Conservation (phyloP, 2,888 invertebrate genomes). For the Diarsia dahlii region DNA sequence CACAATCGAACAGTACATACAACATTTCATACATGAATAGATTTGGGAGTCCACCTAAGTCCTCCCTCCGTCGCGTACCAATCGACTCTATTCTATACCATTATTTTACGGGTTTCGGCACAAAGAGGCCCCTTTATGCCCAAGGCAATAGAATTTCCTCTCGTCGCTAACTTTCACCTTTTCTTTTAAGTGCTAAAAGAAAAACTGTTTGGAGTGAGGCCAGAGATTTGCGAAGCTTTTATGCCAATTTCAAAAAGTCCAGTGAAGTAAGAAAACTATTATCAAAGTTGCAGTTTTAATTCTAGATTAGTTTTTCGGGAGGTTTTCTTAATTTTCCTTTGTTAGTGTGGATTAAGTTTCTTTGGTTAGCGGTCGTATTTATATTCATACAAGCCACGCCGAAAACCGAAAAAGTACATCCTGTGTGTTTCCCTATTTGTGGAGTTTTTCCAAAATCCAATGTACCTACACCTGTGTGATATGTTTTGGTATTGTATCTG, state of each 20-base stretch:
- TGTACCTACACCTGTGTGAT: no score
- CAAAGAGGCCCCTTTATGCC: slow-evolving; percentile 67
- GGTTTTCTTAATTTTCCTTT: slow-evolving; percentile 36
- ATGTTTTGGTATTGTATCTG: no score
- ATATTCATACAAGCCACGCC: not conserved
- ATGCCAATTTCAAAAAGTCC: slow-evolving; percentile 64
- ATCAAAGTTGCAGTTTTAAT: slow-evolving; percentile 54
- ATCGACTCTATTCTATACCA: slow-evolving; percentile 65
- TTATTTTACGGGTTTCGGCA: slow-evolving; percentile 65
- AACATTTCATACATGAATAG: slow-evolving; percentile 53
- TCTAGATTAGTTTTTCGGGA: slow-evolving; percentile 39
- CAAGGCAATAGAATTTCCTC: slow-evolving; percentile 71
- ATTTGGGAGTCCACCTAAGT: slow-evolving; percentile 58
- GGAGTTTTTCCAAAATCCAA: no score
- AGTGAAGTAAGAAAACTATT: slow-evolving; percentile 56
- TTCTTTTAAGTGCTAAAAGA: slow-evolving; percentile 77
- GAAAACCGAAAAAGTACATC: no score
- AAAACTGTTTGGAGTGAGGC: slow-evolving; percentile 66
- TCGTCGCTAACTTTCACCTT: slow-evolving; percentile 70
- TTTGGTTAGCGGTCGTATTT: not conserved
- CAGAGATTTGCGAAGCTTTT: slow-evolving; percentile 61
- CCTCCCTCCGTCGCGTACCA: slow-evolving; percentile 54
- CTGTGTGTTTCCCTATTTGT: no score
- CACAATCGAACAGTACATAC: slow-evolving; percentile 47
- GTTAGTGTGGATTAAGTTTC: slow-evolving; percentile 22